Conservation (phyloP, 2,888 invertebrate genomes). For the Venusia cambrica region DNA sequence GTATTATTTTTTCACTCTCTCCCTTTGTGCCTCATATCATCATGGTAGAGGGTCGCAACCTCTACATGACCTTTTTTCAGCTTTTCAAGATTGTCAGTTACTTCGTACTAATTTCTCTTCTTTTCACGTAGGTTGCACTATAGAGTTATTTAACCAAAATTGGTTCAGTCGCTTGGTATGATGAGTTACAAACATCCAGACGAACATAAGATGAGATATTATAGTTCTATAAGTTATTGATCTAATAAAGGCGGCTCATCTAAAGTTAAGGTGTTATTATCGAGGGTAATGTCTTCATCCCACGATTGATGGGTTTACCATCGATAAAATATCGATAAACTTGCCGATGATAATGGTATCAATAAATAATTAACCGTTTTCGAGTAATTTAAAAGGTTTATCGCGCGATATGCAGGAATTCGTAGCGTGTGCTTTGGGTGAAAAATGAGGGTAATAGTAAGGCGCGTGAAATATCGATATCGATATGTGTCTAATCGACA, state of each 20-base stretch:
- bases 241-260: slow-evolving; percentile 64
- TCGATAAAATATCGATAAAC: slow-evolving; percentile 51
- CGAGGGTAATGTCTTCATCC: slow-evolving; percentile 64
- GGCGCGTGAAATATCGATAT: slow-evolving; percentile 18
- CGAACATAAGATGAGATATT: too few relatives aligned
- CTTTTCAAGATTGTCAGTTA: too few relatives aligned
- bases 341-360: slow-evolving; percentile 45
- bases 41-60: too few relatives aligned
- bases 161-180: too few relatives aligned
- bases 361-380: slow-evolving; percentile 41
- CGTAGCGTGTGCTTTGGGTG: slow-evolving; percentile 17
- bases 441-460: slow-evolving; percentile 13
- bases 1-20: too few relatives aligned
- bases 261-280: slow-evolving; percentile 55
- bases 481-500: slow-evolving; percentile 32
- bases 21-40: too few relatives aligned
- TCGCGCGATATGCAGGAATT: slow-evolving; percentile 32
- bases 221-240: slow-evolving; percentile 59
- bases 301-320: slow-evolving; percentile 49
- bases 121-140: too few relatives aligned
- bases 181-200: too few relatives aligned
- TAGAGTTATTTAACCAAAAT: too few relatives aligned
- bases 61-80: too few relatives aligned
- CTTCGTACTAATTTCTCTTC: too few relatives aligned
- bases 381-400: slow-evolving; percentile 36